Evolutionary conservation across 2,888 invertebrate species (phyloP), one percentile per base, ranked within the genome.

Genomic region (Antheraea assamensis): DNA sequence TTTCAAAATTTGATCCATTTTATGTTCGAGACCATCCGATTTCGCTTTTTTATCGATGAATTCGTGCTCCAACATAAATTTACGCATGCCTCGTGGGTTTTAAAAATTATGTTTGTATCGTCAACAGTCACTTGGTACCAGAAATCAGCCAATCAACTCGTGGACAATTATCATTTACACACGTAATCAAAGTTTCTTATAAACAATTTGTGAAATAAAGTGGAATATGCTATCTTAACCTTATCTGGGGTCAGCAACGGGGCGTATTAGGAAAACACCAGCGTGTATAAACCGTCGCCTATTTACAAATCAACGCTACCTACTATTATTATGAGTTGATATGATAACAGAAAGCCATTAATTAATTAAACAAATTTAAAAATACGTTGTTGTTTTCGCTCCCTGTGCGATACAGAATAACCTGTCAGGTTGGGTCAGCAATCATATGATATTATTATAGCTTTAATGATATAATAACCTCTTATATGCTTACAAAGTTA

Each of bases 181-280:
- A 17, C 61, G 5, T 13, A 27, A 30, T 64, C 61, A 30, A 64
- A 64, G 61, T 64, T 64, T 64, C 80, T 81, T 82, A 87, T 83
- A 84, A 87, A 85, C 82, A 83, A 84, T 88, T 85, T 88, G 82
- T 86, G 80, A 81, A 84, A 82, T 87, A 85, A 85, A 88, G 81
- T 85, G 82, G 84, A 78, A 84, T 85, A 83, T 80, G 81, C 80
- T 88, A 89, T 87, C 88, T 79, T 73, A 76, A 86, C 92, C 91
- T 93, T 92, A 94, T 93, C 93, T 75, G 71, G 81, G 93, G 93
- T 93, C 92, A 91, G 82, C 83, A 88, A 88, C 87, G 86, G 82
- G 78, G 82, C 75, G 80, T 81, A 83, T 90, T 90, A 91, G 90
- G 89, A 91, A 90, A 92, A 90, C 87, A 88, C 81, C 24, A 24